Evolutionary conservation across 2,888 invertebrate genomes (phyloP).

Genomic region (Rhorus exstirpatorius): DNA sequence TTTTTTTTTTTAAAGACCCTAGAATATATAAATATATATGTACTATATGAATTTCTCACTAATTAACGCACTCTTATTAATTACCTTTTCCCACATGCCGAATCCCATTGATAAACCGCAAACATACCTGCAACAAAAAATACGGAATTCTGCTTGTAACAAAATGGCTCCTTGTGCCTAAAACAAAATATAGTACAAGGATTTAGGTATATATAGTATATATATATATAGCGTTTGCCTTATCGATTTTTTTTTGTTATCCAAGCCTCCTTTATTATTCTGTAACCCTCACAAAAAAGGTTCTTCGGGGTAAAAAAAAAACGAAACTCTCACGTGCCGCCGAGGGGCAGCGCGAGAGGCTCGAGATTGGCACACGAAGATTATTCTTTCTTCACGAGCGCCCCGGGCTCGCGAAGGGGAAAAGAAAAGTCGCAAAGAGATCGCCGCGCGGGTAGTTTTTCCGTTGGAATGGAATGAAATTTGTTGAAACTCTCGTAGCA

Average conservation of each 20-base stretch:
- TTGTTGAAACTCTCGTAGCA: conserved; percentile 53
- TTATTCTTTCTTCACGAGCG: conserved; percentile 47
- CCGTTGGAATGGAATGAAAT: conserved; percentile 58
- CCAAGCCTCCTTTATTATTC: conserved; percentile 11
- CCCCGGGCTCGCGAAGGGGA: conserved; percentile 17
- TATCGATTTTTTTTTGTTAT: conserved; percentile 29
- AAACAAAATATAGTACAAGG: neutral
- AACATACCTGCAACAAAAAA: conserved; percentile 56
- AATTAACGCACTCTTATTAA: conserved; percentile 51
- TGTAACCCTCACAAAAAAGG: conserved; percentile 9
- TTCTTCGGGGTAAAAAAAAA: conserved; percentile 25
- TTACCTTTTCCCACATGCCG: conserved; percentile 57
- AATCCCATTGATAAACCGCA: conserved; percentile 62
- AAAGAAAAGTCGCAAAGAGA: conserved; percentile 49
- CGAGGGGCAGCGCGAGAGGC: conserved; percentile 19
- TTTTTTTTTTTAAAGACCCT: too few relatives aligned
- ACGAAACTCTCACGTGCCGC: conserved; percentile 24
- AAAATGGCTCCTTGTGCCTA: neutral
- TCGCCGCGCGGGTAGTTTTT: conserved; percentile 36
- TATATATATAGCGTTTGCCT: neutral
- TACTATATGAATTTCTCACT: conserved; percentile 14
- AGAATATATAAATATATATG: too few relatives aligned
- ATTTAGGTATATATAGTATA: neutral
- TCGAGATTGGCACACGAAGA: conserved; percentile 55
- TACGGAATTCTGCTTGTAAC: neutral